Base-by-base conservation (phyloP, 2,113 vertebrate species). In the Struthidea cinerea region DNA sequence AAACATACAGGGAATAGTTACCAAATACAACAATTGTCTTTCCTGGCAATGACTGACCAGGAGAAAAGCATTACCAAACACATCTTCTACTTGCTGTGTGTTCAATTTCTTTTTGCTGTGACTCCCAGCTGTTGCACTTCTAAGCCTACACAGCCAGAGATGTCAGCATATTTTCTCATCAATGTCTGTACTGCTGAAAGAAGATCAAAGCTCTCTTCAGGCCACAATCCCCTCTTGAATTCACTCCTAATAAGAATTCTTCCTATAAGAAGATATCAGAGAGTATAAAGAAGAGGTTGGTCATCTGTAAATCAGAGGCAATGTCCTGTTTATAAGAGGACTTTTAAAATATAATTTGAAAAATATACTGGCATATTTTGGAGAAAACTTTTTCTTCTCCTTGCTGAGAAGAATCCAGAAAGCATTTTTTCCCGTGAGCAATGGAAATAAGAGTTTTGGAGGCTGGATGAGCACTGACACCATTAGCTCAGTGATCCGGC, bases 21-120 rank as follows among this genome's bases (percentile, higher is more conserved):
- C 50, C 53, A 89, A 94, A 41, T 41, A 50, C 6, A 75, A 23
- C 55, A 96, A 44, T 60, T 96, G 60, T 64, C 35, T 94, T 93
- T 77, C 74, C 78, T 89, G 79, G 49, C 68, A 68, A 17, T 67
- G 63, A 27, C 15, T 55, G n/a, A 15, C 35, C 50, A 42, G 57
- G 39, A 86, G 49, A 83, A 86, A 32, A 75, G 21, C 8, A 3
- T 57, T 52, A 87, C 42, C 39, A 68, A 70, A 61, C 22, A 49
- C 3, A 3, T 68, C 55, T 87, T 89, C 65, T 71, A 32, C n/a
- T 67, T 80, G 30, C 69, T 69, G 21, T 16, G 7, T 60, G 71
- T 59, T 64, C 82, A n/a, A 1, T 75, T 18, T 53, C 32, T 24
- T 64, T 50, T 86, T 78, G 30, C 32, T 69, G 46, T 13, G 39